Base-by-base conservation (phyloP, 1,140 invertebrate species). In the Wiebesia pumilae region DNA sequence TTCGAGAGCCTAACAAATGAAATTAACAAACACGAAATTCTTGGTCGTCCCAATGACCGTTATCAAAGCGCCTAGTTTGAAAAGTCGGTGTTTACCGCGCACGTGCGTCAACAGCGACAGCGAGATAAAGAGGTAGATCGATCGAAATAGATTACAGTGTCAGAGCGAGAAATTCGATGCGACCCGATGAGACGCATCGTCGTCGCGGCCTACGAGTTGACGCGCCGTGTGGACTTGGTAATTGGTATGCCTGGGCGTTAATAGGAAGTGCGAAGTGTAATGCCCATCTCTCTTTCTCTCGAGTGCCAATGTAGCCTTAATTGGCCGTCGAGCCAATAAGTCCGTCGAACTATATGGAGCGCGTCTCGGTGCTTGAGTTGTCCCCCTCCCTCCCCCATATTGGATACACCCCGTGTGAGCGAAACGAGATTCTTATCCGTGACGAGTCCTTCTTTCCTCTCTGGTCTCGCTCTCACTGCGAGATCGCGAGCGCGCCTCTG, bases 301-400 rank as follows among this genome's bases (percentile, higher is more conserved):
- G 54, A 83, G 85, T 88, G 71, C 81, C 86, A 84, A 89, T 89
- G 88, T 87, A 87, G 71, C 90, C 90, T 90, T 90, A 91, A 91
- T 90, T 90, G 90, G 90, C 79, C 88, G 35, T 54, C 78, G 79
- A 90, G 88, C 71, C 88, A 83, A 90, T 89, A 88, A 75, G 47
- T n/a, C 16, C 19, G 12, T 47, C 80, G 54, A 81, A 51, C 65
- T 65, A 24, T 65, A 65, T 12, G 7, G 27, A n/a, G 27, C n/a
- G 62, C 62, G n/a, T 30, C n/a, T 30, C 62, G 62, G 7, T 16
- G 12, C 65, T 69, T 35, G 2, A 16, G 12, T 35, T 35, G 16
- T 75, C 38, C 4, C 71, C 27, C 27, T 7, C 30, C 21, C n/a
- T n/a, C 71, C 30, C n/a, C n/a, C n/a, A n/a, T n/a, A n/a, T n/a